These are phyloP conservation scores for Rostratula benghalensis DNA, from an alignment of 2,113 vertebrate species.

Conservation along the genomic window DNA sequence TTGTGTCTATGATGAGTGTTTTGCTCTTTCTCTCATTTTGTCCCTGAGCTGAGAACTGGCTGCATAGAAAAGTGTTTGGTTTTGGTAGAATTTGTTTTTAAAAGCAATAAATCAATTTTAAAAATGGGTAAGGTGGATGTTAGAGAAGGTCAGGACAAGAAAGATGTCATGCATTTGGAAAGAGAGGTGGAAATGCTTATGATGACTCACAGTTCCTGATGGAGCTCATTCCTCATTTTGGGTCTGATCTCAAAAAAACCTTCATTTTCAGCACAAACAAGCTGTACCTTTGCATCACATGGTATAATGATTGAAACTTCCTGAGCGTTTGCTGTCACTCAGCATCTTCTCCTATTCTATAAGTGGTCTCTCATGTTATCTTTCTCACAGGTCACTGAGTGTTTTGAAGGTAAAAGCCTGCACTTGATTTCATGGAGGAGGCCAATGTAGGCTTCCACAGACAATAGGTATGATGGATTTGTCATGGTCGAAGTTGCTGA, in stretches of 20 bases:
- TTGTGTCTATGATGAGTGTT: neutral
- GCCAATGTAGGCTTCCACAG: neutral
- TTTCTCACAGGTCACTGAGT: neutral
- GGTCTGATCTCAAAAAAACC: neutral
- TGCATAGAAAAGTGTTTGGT: neutral
- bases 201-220: neutral
- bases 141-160: neutral
- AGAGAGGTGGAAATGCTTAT: neutral
- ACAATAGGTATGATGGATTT: neutral
- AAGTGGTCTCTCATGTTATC: neutral
- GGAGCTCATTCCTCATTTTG: neutral
- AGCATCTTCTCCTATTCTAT: neutral
- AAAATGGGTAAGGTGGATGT: neutral
- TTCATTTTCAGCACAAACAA: neutral
- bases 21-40: neutral
- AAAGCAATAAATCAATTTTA: neutral
- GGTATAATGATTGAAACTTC: neutral
- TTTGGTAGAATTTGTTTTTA: neutral
- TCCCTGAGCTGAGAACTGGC: neutral
- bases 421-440: neutral
- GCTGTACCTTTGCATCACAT: neutral
- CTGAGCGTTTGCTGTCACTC: neutral
- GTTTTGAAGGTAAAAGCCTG: neutral
- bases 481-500: neutral
- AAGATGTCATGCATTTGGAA: neutral